Percentiles rank a stretch among this genome's conserved stretches.
These are phyloP conservation scores for Trichopoda pennipes DNA, from an alignment of 2,888 invertebrate genomes.

Conservation along the genomic window DNA sequence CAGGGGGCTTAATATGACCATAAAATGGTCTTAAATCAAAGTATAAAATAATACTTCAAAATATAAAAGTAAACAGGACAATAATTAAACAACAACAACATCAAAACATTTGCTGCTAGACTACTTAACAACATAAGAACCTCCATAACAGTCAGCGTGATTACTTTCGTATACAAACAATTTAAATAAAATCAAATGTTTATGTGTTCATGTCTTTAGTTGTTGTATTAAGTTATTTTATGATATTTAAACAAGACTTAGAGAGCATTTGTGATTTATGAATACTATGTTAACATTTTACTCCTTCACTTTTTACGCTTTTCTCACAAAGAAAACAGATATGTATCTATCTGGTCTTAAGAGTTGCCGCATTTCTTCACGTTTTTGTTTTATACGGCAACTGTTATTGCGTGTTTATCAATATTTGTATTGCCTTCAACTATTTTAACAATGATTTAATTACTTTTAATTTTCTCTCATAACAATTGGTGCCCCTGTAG, in stretches of 20 bases:
- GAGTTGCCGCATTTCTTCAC: conserved; percentile 5
- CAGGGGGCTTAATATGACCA: conserved; percentile 62
- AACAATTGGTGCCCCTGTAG: no score
- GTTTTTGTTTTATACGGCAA: conserved; percentile 51
- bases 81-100: conserved; percentile 40
- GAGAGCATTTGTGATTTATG: conserved; percentile 35
- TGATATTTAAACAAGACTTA: conserved; percentile 58
- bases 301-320: conserved; percentile 6
- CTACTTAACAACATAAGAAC: neutral
- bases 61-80: conserved; percentile 52
- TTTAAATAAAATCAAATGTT: neutral
- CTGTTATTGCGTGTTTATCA: conserved; percentile 58
- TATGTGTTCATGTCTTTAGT: neutral
- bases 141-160: neutral
- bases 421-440: conserved; percentile 53
- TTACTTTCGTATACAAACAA: neutral
- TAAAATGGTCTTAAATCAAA: conserved; percentile 65
- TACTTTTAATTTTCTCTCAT: conserved; percentile 31
- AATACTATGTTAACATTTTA: neutral
- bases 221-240: conserved; percentile 38
- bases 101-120: conserved; percentile 17
- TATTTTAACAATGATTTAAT: conserved; percentile 1
- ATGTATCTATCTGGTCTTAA: conserved; percentile 56
- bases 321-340: conserved; percentile 2
- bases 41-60: conserved; percentile 58